A percentile compares a stretch with the other conserved stretches of the same genome.
These are phyloP conservation scores for Oxycera nigricornis DNA, from an alignment of 2,888 invertebrate genomes.

Conservation along the genomic window DNA sequence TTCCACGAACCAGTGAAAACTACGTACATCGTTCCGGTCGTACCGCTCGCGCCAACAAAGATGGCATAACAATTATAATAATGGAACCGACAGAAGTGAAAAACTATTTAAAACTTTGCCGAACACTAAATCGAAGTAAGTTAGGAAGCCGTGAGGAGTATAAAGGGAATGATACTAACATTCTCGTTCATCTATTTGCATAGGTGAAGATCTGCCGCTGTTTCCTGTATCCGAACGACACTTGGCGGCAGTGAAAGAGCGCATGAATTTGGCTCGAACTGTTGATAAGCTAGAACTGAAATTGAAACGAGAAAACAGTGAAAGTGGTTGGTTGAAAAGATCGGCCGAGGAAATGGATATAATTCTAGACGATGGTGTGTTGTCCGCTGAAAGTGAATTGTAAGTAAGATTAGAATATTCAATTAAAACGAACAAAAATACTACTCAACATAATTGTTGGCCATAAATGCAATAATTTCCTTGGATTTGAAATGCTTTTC, in stretches of 20 bases:
- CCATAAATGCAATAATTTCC: neutral
- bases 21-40: slow-evolving; percentile 97
- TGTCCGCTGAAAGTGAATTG: slow-evolving; percentile 40
- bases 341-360: slow-evolving; percentile 92
- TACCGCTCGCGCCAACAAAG: slow-evolving; percentile 87
- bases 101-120: slow-evolving; percentile 80
- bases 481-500: neutral
- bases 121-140: slow-evolving; percentile 84
- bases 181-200: slow-evolving; percentile 49
- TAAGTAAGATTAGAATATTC: neutral
- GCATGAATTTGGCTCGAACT: slow-evolving; percentile 79
- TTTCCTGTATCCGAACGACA: slow-evolving; percentile 77
- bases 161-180: neutral
- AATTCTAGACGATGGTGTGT: slow-evolving; percentile 78
- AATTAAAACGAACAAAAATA: neutral
- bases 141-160: slow-evolving; percentile 41
- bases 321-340: slow-evolving; percentile 85
- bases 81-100: slow-evolving; percentile 88
- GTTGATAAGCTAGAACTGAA: slow-evolving; percentile 79
- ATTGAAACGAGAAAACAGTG: slow-evolving; percentile 68
- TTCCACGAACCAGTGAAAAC: slow-evolving; percentile 93
- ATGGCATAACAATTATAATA: slow-evolving; percentile 90
- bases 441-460: neutral
- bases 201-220: slow-evolving; percentile 81
- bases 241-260: slow-evolving; percentile 71